phyloP scores from a whole-genome alignment of 2,797 vertebrate genomes.

The Sebastiscus tertius region DNA sequence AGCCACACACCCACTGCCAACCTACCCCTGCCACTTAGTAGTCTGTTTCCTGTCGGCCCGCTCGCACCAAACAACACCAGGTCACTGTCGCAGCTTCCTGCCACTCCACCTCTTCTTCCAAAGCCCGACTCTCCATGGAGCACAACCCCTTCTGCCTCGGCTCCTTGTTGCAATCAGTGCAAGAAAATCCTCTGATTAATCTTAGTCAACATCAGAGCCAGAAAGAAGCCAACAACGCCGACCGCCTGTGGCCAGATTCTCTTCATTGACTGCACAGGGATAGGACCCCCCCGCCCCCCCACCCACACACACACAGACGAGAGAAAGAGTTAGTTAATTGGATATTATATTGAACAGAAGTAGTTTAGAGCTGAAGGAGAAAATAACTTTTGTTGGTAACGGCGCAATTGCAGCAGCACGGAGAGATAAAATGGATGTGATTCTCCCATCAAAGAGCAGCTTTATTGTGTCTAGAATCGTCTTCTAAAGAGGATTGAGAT shows the following conservation, averaged over 20 bases:
- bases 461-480: conserved; percentile 62
- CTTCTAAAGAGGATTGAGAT: conserved; percentile 59
- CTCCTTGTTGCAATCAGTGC: conserved; percentile 7
- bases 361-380: conserved; percentile 59
- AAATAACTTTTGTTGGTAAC: conserved; percentile 63
- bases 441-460: conserved; percentile 59
- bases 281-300: neutral
- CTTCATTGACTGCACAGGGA: conserved; percentile 51
- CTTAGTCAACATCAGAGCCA: conserved; percentile 44
- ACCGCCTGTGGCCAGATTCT: conserved; percentile 40
- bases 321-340: conserved; percentile 62
- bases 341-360: conserved; percentile 72
- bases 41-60: conserved; percentile 52
- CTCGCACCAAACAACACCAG: conserved; percentile 30
- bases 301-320: conserved; percentile 17
- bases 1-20: conserved; percentile 40
- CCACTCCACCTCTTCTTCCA: conserved; percentile 9
- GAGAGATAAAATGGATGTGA: conserved; percentile 69
- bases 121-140: conserved; percentile 10
- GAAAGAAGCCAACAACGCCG: conserved; percentile 43
- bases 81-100: conserved; percentile 27
- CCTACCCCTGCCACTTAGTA: conserved; percentile 54
- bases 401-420: conserved; percentile 34
- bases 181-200: conserved; percentile 60
- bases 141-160: conserved; percentile 7